These are phyloP conservation scores for Acleris sparsana DNA, from an alignment of 2,888 invertebrate genomes.

Conservation along the genomic window DNA sequence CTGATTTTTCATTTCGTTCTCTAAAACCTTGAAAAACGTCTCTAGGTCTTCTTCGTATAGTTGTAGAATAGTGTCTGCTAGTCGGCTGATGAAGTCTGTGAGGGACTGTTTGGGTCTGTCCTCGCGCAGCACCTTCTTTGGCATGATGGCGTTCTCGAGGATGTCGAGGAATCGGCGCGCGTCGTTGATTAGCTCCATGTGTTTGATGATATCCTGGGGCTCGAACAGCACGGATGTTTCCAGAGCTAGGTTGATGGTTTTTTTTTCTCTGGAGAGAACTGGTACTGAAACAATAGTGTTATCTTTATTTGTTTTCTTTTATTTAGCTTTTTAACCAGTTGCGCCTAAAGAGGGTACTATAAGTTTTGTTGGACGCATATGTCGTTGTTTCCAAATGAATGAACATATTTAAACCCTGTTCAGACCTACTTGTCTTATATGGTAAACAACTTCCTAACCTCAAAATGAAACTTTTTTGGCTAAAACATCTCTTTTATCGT, in stretches of 20 bases:
- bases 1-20: slow-evolving; percentile 15
- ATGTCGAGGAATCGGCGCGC: slow-evolving; percentile 16
- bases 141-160: slow-evolving; percentile 4
- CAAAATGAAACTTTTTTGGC: too few relatives aligned
- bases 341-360: too few relatives aligned
- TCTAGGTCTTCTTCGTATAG: background rate
- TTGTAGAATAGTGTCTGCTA: background rate
- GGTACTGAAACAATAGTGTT: slow-evolving; percentile 13
- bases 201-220: slow-evolving; percentile 17
- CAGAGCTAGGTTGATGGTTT: slow-evolving; percentile 23
- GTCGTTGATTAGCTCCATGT: slow-evolving; percentile 12
- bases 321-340: too few relatives aligned
- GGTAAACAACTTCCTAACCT: too few relatives aligned
- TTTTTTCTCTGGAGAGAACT: background rate
- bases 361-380: too few relatives aligned
- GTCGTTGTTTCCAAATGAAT: too few relatives aligned
- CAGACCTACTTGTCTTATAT: too few relatives aligned
- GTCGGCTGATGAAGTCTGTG: slow-evolving; percentile 14
- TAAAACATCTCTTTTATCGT: too few relatives aligned
- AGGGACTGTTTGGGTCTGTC: slow-evolving; percentile 6
- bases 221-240: slow-evolving; percentile 35
- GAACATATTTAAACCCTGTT: too few relatives aligned
- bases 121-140: background rate
- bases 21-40: slow-evolving; percentile 5
- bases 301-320: too few relatives aligned